Conservation (phyloP, 1,140 invertebrate species). For the Zaprionus kolodkinae region DNA sequence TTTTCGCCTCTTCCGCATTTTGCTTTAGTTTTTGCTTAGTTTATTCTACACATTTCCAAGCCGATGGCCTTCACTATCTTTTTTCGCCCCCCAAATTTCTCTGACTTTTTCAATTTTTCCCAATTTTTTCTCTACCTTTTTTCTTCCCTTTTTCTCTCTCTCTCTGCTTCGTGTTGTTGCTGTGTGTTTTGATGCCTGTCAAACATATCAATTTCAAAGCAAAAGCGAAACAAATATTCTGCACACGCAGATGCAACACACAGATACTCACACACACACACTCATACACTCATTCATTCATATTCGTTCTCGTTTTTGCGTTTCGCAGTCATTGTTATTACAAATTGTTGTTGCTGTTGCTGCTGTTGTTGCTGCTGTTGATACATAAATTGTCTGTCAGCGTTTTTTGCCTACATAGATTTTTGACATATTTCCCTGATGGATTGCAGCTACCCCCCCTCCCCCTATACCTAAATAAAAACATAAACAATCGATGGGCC, state of each 20-base stretch:
- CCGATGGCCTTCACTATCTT: not conserved
- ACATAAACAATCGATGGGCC: slow-evolving; percentile 6
- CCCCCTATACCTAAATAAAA: not conserved
- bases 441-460: slow-evolving; percentile 57
- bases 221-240: slow-evolving; percentile 16
- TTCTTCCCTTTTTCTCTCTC: slow-evolving; percentile 37
- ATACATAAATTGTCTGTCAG: slow-evolving; percentile 71
- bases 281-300: not conserved
- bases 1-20: not conserved
- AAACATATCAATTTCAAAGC: slow-evolving; percentile 79
- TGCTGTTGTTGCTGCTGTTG: slow-evolving; percentile 44
- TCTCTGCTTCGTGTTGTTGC: slow-evolving; percentile 18
- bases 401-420: slow-evolving; percentile 63
- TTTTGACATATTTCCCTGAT: slow-evolving; percentile 73
- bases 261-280: not conserved
- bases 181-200: slow-evolving; percentile 58
- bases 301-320: slow-evolving; percentile 11
- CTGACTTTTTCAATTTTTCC: slow-evolving; percentile 16
- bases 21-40: not conserved
- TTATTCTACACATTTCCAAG: not conserved
- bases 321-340: slow-evolving; percentile 7
- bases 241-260: not conserved
- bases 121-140: slow-evolving; percentile 33
- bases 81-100: not conserved
- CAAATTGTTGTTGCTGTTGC: slow-evolving; percentile 29